Evolutionary conservation across 2,888 invertebrate genomes (phyloP).

Genomic region (Asteroscopus sphinx): DNA sequence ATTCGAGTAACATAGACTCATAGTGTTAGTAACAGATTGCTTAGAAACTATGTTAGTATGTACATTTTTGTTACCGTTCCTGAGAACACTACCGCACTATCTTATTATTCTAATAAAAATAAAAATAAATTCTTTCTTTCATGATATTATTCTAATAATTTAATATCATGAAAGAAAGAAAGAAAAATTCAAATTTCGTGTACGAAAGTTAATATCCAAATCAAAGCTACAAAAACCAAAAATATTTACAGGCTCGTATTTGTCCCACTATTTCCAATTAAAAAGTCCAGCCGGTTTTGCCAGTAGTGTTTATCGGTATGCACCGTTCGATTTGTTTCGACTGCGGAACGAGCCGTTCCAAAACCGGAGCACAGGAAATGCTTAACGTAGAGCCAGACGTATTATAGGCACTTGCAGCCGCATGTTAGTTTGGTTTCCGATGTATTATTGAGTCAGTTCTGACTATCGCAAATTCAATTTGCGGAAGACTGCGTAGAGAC

Average conservation of each 20-base stretch:
- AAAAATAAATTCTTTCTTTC: too few species aligned
- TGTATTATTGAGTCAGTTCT: constrained; percentile 35
- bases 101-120: too few species aligned
- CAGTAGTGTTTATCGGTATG: constrained; percentile 44
- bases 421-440: constrained; percentile 53
- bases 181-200: too few species aligned
- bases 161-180: too few species aligned
- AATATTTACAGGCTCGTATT: neutral
- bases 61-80: too few species aligned
- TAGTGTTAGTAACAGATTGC: too few species aligned
- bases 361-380: constrained; percentile 70
- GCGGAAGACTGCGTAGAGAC: constrained; percentile 17
- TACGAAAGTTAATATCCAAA: too few species aligned
- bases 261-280: constrained; percentile 24
- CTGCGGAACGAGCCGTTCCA: constrained; percentile 56
- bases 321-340: constrained; percentile 51
- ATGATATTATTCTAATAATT: too few species aligned
- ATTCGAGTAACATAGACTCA: too few species aligned
- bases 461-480: constrained; percentile 54
- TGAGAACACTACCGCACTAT: too few species aligned
- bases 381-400: constrained; percentile 55
- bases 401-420: constrained; percentile 37
- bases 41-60: too few species aligned
- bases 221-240: neutral
- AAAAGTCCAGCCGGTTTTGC: constrained; percentile 24